Conservation (phyloP, 1,140 invertebrate species). For the Asbolus verrucosus region DNA sequence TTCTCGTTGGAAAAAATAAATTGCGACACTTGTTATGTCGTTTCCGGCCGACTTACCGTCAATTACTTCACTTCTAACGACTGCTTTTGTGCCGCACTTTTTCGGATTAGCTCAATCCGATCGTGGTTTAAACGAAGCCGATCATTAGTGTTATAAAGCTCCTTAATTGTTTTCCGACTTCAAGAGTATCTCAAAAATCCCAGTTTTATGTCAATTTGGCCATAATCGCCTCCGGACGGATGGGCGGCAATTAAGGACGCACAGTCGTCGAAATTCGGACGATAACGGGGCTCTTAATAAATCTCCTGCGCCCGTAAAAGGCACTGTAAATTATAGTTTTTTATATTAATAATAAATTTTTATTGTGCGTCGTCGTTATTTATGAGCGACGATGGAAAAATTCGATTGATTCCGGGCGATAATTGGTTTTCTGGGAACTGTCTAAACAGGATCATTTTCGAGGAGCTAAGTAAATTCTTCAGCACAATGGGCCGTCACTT, state of each 20-base stretch:
- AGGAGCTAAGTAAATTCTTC: slow-evolving; percentile 13
- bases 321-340: slow-evolving; percentile 6
- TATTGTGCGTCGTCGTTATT: not conserved
- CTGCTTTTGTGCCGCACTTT: slow-evolving; percentile 48
- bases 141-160: slow-evolving; percentile 17
- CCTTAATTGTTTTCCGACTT: slow-evolving; percentile 2
- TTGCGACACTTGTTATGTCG: slow-evolving; percentile 46
- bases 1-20: slow-evolving; percentile 11
- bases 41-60: slow-evolving; percentile 46
- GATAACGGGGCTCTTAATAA: no score
- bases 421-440: slow-evolving; percentile 23
- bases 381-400: slow-evolving; percentile 5
- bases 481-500: slow-evolving; percentile 6
- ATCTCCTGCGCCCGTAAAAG: not conserved
- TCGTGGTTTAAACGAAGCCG: slow-evolving; percentile 32
- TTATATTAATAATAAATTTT: slow-evolving; percentile 35
- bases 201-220: slow-evolving; percentile 22
- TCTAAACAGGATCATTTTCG: slow-evolving; percentile 12
- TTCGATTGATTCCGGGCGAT: slow-evolving; percentile 4
- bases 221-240: no score
- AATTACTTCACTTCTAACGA: slow-evolving; percentile 47
- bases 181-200: not conserved
- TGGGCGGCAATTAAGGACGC: no score
- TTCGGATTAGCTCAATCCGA: slow-evolving; percentile 46
- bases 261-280: no score